Evolutionary conservation across 2,888 invertebrate genomes (phyloP).

Genomic region (Amphipyra berbera): DNA sequence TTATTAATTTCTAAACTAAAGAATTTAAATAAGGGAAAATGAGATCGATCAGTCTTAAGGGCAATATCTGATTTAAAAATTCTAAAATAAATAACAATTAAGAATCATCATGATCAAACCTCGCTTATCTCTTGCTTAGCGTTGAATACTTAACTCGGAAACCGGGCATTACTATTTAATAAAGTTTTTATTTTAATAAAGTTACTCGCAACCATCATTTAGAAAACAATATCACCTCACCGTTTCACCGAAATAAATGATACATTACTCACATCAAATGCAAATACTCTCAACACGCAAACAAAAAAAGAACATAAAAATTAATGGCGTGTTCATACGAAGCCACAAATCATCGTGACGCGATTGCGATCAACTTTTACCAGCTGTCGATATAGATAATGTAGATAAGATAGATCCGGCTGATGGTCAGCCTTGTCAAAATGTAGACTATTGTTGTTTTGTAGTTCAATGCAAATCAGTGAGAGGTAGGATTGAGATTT

Average conservation of each 20-base stretch:
- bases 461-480: conserved; percentile 14
- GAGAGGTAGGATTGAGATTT: conserved; percentile 32
- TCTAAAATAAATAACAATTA: too few relatives aligned
- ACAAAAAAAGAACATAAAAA: conserved; percentile 28
- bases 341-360: conserved; percentile 53
- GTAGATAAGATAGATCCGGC: conserved; percentile 47
- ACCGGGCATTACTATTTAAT: too few relatives aligned
- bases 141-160: too few relatives aligned
- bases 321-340: conserved; percentile 53
- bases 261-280: conserved; percentile 21
- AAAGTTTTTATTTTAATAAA: too few relatives aligned
- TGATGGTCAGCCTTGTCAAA: conserved; percentile 40
- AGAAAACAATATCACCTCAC: not conserved
- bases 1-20: too few relatives aligned
- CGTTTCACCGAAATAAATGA: conserved; percentile 5
- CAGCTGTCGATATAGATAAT: conserved; percentile 52
- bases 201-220: too few relatives aligned
- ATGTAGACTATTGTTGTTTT: conserved; percentile 47
- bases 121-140: too few relatives aligned
- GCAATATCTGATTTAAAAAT: too few relatives aligned
- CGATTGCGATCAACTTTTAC: conserved; percentile 64
- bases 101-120: too few relatives aligned
- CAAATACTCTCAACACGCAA: conserved; percentile 17
- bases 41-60: too few relatives aligned
- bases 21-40: too few relatives aligned